Percentiles rank a stretch among this genome's conserved stretches.
Evolutionary conservation across 1,140 invertebrate genomes (phyloP).

Genomic region (Brachionus angularis): DNA sequence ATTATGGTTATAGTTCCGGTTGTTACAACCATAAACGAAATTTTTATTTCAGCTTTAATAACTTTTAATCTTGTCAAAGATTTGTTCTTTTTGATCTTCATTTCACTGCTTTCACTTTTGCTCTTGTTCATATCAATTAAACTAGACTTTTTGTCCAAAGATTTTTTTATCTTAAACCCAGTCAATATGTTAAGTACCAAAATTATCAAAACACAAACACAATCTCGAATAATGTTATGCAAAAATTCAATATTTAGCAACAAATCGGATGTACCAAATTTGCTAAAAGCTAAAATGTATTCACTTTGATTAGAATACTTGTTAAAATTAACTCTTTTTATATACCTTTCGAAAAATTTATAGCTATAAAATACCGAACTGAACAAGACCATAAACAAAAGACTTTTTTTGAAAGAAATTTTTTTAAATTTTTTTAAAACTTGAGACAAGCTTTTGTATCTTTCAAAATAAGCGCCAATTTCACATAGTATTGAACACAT

Average conservation of each 20-base stretch:
- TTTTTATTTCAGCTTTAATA: constrained; percentile 21
- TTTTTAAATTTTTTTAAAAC: constrained; percentile 15
- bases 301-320: background rate
- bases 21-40: constrained; percentile 20
- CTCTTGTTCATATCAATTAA: background rate
- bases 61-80: background rate
- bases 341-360: constrained; percentile 37
- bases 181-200: constrained; percentile 7
- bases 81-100: background rate
- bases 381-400: constrained; percentile 10
- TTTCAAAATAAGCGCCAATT: constrained; percentile 18
- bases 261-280: background rate
- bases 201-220: constrained; percentile 13
- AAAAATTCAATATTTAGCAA: constrained; percentile 8
- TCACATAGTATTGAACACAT: constrained; percentile 38
- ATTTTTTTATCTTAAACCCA: background rate
- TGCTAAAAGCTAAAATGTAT: background rate
- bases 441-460: constrained; percentile 3
- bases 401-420: background rate
- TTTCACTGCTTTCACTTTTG: constrained; percentile 12
- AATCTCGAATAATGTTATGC: constrained; percentile 25
- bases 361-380: constrained; percentile 9
- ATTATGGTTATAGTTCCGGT: constrained; percentile 14
- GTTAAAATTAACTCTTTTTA: background rate
- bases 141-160: background rate